Conservation (phyloP, 2,888 invertebrate genomes). For the Ecliptopera silaceata region DNA sequence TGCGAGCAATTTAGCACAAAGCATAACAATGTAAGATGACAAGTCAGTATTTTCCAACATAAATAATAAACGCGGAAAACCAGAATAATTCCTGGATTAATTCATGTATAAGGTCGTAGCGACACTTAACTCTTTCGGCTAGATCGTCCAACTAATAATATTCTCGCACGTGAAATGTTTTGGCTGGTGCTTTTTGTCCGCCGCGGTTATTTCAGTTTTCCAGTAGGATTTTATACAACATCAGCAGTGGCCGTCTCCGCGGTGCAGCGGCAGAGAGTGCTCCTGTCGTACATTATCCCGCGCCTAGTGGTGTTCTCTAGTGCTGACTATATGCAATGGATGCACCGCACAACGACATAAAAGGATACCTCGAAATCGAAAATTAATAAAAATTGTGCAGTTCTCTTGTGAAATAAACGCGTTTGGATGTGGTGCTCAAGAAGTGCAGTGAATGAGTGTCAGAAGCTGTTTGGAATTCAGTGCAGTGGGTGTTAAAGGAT, state of each 20-base stretch:
- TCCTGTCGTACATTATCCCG: constrained; percentile 38
- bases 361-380: constrained; percentile 48
- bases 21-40: constrained; percentile 40
- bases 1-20: constrained; percentile 23
- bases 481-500: constrained; percentile 59
- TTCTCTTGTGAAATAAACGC: constrained; percentile 43
- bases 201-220: constrained; percentile 82
- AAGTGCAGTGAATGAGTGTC: constrained; percentile 71
- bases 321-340: constrained; percentile 46
- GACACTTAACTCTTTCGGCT: constrained; percentile 79
- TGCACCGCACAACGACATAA: constrained; percentile 43
- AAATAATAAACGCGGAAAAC: constrained; percentile 55
- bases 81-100: constrained; percentile 58
- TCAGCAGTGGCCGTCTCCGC: constrained; percentile 75
- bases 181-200: constrained; percentile 83
- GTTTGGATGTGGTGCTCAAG: constrained; percentile 43
- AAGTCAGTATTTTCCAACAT: constrained; percentile 37
- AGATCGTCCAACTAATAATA: constrained; percentile 83
- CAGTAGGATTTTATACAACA: constrained; percentile 81
- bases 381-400: constrained; percentile 40
- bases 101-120: constrained; percentile 66
- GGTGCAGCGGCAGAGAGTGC: constrained; percentile 56
- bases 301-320: constrained; percentile 39
- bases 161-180: constrained; percentile 81
- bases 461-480: constrained; percentile 57